phyloP scores from a whole-genome alignment of 2,888 invertebrate species.

The Xestia ashworthii region DNA sequence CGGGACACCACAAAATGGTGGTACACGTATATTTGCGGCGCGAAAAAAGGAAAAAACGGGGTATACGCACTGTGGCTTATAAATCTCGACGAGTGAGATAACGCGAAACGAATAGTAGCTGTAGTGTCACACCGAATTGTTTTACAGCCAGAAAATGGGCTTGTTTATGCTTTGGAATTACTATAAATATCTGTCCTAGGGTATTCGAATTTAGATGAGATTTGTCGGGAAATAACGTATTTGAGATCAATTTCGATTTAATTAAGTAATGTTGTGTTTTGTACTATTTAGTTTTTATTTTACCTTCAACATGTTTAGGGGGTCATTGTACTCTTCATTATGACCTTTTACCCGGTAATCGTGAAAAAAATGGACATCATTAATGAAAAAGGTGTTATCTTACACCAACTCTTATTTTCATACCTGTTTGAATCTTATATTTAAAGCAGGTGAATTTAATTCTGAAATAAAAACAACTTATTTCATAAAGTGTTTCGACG shows the following conservation, averaged over 20 bases:
- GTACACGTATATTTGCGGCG: conserved; percentile 25
- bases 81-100: conserved; percentile 65
- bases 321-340: background rate
- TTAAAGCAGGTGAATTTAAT: conserved; percentile 3
- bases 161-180: conserved; percentile 60
- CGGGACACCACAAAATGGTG: conserved; percentile 19
- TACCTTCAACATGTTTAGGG: background rate
- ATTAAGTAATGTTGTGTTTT: background rate
- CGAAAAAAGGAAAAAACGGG: conserved; percentile 41
- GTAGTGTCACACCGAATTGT: conserved; percentile 61
- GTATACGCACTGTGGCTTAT: conserved; percentile 52
- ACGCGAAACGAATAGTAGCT: conserved; percentile 61
- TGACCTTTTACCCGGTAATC: background rate
- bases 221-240: conserved; percentile 27
- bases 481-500: background rate
- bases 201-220: conserved; percentile 33
- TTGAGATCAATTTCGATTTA: conserved; percentile 10
- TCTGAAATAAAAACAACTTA: background rate
- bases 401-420: background rate
- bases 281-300: background rate
- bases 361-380: background rate
- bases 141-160: conserved; percentile 60
- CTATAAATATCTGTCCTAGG: conserved; percentile 47
- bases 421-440: background rate
- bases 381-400: background rate